Evolutionary conservation across 1,140 invertebrate genomes (phyloP).

Genomic region (Geopemphigus sp.): DNA sequence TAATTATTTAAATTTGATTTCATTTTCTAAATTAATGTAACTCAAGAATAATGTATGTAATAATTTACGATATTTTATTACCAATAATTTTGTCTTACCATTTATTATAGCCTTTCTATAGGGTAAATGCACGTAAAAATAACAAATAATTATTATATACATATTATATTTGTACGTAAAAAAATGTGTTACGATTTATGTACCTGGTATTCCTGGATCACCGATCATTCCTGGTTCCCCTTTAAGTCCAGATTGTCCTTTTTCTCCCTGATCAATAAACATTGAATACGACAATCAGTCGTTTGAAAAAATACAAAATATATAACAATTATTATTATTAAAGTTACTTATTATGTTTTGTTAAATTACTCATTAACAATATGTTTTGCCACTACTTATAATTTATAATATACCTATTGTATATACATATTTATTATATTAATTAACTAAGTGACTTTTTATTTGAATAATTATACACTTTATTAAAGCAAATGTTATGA

Average conservation of each 20-base stretch:
- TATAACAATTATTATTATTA: too few relatives aligned
- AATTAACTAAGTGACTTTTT: too few relatives aligned
- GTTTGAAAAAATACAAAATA: too few relatives aligned
- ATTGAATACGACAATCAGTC: neutral
- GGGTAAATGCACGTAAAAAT: neutral
- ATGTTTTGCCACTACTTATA: neutral
- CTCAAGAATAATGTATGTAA: neutral
- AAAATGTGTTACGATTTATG: neutral
- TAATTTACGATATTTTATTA: neutral
- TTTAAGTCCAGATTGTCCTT: slow-evolving; percentile 3
- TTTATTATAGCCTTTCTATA: neutral
- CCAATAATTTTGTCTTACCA: neutral
- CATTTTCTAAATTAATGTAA: neutral
- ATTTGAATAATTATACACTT: too few relatives aligned
- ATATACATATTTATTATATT: too few relatives aligned
- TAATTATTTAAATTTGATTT: neutral
- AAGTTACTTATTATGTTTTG: too few relatives aligned
- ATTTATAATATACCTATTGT: too few relatives aligned
- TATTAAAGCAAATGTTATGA: too few relatives aligned
- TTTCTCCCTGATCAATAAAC: neutral
- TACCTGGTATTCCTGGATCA: slow-evolving; percentile 37
- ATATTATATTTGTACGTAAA: neutral
- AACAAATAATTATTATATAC: neutral
- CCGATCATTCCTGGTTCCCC: slow-evolving; percentile 46
- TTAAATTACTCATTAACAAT: neutral